Base-by-base conservation (phyloP, 2,888 invertebrate genomes). In the Cryptocheilus praepositus region DNA sequence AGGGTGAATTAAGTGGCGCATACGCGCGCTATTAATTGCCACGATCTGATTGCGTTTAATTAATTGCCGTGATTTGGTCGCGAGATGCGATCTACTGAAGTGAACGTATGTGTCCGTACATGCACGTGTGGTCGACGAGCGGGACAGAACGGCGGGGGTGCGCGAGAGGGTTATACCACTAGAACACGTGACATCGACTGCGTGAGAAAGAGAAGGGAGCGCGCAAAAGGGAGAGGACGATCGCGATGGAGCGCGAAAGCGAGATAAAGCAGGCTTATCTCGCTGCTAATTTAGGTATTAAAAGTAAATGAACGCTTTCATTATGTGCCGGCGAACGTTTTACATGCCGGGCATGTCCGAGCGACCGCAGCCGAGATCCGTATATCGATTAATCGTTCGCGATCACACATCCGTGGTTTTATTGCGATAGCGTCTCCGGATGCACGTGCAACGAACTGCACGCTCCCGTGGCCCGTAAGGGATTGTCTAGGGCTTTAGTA, bases 1-100 rank as follows among this genome's bases (percentile, higher is more conserved):
- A 73, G 64, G 69, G 63, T 66, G 73, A 70, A 75, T 76, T 73
- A 73, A 75, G 70, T 61, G 67, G 64, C 56, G 70, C 61, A 62
- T 58, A 73, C 60, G 43, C 44, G 64, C 46, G 36, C 66, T 70
- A 69, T 75, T 76, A 73, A 75, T 76, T 70, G 58, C 66, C 59
- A 36, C 62, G 53, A 76, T 73, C 70, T 70, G 73, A 75, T 73
- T 66, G 70, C 43, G 21, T 45, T 63, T 73, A 73, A 73, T 76
- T 76, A 73, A 76, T 75, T 65, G 67, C 62, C 51, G 53, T 60
- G 61, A 44, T 57, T 68, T 43, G 18, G 49, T 49, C 58, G 54
- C 55, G 60, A 63, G 68, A 61, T 71, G 62, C 64, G 55, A 70
- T 70, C 70, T 66, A 36, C 55, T 25, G 19, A 45, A 15, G 21